These are phyloP conservation scores for Scomber scombrus DNA, from an alignment of 2,113 vertebrate genomes.

Conservation along the genomic window DNA sequence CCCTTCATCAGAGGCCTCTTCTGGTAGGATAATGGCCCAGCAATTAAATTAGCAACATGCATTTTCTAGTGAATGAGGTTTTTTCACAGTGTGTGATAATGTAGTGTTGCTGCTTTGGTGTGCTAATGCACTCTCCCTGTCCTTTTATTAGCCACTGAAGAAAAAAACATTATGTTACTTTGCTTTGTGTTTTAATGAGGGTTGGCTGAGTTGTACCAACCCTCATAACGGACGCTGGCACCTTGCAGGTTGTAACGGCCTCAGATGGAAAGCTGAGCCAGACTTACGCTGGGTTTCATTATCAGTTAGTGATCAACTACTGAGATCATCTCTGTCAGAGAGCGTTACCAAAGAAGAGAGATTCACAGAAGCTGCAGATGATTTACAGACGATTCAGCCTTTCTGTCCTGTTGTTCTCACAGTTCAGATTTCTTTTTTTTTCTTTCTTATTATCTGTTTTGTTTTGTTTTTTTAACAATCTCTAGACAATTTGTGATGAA, in stretches of 20 bases:
- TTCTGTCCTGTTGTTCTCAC: not conserved
- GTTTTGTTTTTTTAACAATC: not conserved
- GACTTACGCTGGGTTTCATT: conserved; percentile 43
- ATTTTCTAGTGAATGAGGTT: not conserved
- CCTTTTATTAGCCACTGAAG: not conserved
- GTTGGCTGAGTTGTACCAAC: conserved; percentile 17
- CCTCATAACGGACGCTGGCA: not conserved
- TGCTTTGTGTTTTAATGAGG: conserved; percentile 3
- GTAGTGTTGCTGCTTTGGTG: not conserved
- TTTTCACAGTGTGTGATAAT: conserved; percentile 13
- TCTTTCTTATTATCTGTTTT: not conserved
- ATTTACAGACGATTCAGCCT: conserved; percentile 23
- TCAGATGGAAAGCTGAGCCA: conserved; percentile 30
- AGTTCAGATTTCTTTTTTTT: not conserved
- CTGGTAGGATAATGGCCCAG: conserved; percentile 19
- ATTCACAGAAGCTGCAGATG: conserved; percentile 35
- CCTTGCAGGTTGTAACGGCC: not conserved
- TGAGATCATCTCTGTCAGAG: conserved; percentile 21
- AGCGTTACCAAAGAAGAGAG: conserved; percentile 15
- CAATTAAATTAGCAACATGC: conserved; percentile 16
- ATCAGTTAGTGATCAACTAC: conserved; percentile 25
- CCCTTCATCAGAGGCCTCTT: conserved; percentile 1
- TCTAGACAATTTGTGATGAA: not conserved
- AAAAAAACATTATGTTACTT: not conserved
- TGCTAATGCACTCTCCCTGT: not conserved